Evolutionary conservation across 2,113 vertebrate species (phyloP), one percentile per base, ranked within the genome.

Genomic region (Lepisosteus oculatus): DNA sequence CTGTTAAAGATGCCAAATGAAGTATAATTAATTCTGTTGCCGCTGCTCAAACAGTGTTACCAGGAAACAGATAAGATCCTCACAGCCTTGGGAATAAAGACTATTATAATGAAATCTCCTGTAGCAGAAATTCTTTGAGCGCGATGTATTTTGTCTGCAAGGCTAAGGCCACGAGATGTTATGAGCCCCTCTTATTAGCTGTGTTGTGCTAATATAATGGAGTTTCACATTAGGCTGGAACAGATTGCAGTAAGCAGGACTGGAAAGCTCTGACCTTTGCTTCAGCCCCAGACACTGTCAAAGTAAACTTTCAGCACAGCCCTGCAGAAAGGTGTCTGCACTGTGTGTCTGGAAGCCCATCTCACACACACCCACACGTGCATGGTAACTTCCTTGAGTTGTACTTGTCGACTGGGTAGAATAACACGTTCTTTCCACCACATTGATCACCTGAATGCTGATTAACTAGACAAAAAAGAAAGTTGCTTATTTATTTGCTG

Each of bases 1-100:
- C 92, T 92, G 92, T 94, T 93, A 93, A 94, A 93, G 92, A 91
- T 92, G 92, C 92, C 93, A 93, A 93, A 93, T 92, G 93, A 93
- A 94, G 91, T 92, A 92, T 93, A 94, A 94, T 93, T 93, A 94
- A 93, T 94, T 93, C 91, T 92, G 90, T 93, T 91, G 89, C 89
- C 84, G 85, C 87, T 81, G 78, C 85, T 87, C 83, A 89, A 86
- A 62, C 70, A 81, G 85, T 87, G 90, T 88, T 91, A 90, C 86
- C 79, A 85, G 85, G 64, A 65, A 55, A 56, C 71, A 72, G 71
- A 67, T 72, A 72, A 65, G 55, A 59, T n/a, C 63, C 65, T 43
- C 64, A 43, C 15, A 59, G 64, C 55, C 63, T 6, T 13, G 71
- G 71, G 71, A 73, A 67, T 73, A 66, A 72, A 72, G 71, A 65